Base-by-base conservation (phyloP, 2,113 vertebrate species). In the Thermophis baileyi region DNA sequence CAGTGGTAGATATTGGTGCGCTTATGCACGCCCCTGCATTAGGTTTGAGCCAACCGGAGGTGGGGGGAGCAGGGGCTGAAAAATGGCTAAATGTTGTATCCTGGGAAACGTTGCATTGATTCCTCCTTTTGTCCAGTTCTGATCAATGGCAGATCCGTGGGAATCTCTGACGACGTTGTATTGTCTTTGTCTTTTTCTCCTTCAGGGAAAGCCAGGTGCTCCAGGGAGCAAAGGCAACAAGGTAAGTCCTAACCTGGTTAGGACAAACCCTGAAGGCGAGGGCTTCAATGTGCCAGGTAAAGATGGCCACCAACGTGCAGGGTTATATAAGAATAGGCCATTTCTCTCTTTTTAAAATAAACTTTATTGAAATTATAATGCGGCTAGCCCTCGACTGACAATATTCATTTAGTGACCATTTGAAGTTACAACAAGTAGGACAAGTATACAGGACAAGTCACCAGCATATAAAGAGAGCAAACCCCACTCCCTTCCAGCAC, bases 161-260 rank as follows among this genome's bases (percentile, higher is more conserved):
- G 12, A 4, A 20, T 16, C 3, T 16, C 22, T 55, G 27, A 12
- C 16, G 55, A 30, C 4, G 0, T 35, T 63, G 25, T 0, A 3
- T 90, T 90, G 40, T 44, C 0, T 74, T 60, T 49, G 0, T 53
- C 53, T 60, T 88, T 46, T 40, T 94, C 35, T 3, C 20, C 86
- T 50, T 0, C 50, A 99, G 99, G 98, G 99, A n/a, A 94, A 94
- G 89, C 95, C 96, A 3, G 99, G 99, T 11, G 74, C 88, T 0
- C 87, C 97, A 1, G 99, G 98, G 92, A 91, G 60, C 18, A 99
- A 98, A 95, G 99, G 99, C 94, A 98, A 93, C 92, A 99, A 98
- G 98, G 98, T 98, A 92, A 94, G 97, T 90, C 30, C 11, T n/a
- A 0, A 1, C 16, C 46, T 25, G 12, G 11, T 7, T 40, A 11